A percentile compares a stretch with the other conserved stretches of the same genome.
phyloP scores from a whole-genome alignment of 2,113 vertebrate genomes.

The Engraulis encrasicolus region DNA sequence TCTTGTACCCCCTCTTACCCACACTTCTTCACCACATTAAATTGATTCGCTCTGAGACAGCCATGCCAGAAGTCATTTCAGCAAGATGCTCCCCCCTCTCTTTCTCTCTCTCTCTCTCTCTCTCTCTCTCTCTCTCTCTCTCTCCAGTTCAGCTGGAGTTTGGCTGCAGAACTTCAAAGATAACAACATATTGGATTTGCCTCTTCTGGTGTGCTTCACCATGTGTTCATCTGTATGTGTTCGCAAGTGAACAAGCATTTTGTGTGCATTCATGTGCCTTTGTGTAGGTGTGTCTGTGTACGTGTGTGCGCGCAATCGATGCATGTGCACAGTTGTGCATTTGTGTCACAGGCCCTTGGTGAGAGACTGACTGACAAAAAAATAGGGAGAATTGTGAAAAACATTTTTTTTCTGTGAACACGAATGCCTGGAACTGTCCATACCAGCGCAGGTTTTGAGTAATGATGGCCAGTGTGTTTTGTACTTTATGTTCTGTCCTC shows the following conservation, averaged over 20 bases:
- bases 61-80: conserved; percentile 19
- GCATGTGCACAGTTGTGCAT: not conserved
- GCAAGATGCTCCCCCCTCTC: not conserved
- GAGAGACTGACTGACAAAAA: not conserved
- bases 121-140: not conserved
- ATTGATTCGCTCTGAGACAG: conserved; percentile 21
- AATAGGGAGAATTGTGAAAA: not conserved
- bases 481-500: not conserved
- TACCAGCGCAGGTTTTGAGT: not conserved
- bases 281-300: not conserved
- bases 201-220: not conserved
- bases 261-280: not conserved
- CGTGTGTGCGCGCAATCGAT: not conserved
- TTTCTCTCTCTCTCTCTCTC: not conserved
- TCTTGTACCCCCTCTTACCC: not conserved
- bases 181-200: conserved; percentile 14
- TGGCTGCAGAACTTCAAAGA: conserved; percentile 8
- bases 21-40: conserved; percentile 12
- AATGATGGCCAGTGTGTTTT: not conserved
- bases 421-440: not conserved
- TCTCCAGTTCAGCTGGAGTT: not conserved
- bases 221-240: not conserved
- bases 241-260: not conserved
- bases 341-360: not conserved
- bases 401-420: not conserved